phyloP scores from a whole-genome alignment of 2,888 invertebrate genomes.

The Chrysotoxum bicinctum region DNA sequence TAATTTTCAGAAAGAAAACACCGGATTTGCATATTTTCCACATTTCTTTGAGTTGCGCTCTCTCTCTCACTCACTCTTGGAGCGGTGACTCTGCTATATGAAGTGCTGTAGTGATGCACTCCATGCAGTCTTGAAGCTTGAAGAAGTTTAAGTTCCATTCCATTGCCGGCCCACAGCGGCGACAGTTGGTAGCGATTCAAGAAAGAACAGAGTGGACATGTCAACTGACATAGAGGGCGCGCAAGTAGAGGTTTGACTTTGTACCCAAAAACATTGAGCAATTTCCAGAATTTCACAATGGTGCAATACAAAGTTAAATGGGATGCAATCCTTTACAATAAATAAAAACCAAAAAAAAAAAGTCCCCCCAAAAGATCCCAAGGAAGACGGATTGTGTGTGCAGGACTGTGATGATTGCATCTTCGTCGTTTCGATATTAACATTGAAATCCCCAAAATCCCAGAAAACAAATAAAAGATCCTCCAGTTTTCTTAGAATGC shows the following conservation, averaged over 20 bases:
- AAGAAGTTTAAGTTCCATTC: neutral
- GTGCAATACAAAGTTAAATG: slow-evolving; percentile 37
- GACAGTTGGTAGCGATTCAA: slow-evolving; percentile 51
- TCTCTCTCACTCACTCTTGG: slow-evolving; percentile 2
- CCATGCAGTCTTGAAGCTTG: slow-evolving; percentile 24
- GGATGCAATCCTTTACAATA: slow-evolving; percentile 45
- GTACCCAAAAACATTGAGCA: slow-evolving; percentile 25
- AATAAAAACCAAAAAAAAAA: slow-evolving; percentile 1
- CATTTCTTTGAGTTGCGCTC: slow-evolving; percentile 54
- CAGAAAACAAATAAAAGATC: slow-evolving; percentile 21
- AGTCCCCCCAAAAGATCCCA: slow-evolving; percentile 2
- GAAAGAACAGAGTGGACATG: slow-evolving; percentile 49
- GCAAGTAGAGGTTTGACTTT: slow-evolving; percentile 54
- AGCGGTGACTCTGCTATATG: slow-evolving; percentile 11
- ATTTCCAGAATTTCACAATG: slow-evolving; percentile 71
- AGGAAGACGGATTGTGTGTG: slow-evolving; percentile 62
- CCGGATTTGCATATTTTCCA: slow-evolving; percentile 72
- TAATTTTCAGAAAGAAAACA: slow-evolving; percentile 72
- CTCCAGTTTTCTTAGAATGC: slow-evolving; percentile 64
- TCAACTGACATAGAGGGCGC: slow-evolving; percentile 63
- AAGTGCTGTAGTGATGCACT: slow-evolving; percentile 25
- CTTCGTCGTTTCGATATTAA: slow-evolving; percentile 6
- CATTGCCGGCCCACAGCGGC: neutral
- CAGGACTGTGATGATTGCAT: slow-evolving; percentile 67
- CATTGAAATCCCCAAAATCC: slow-evolving; percentile 20